phyloP scores from a whole-genome alignment of 53 echinoderm and acorn worm species.

The Actinopyga echinites region DNA sequence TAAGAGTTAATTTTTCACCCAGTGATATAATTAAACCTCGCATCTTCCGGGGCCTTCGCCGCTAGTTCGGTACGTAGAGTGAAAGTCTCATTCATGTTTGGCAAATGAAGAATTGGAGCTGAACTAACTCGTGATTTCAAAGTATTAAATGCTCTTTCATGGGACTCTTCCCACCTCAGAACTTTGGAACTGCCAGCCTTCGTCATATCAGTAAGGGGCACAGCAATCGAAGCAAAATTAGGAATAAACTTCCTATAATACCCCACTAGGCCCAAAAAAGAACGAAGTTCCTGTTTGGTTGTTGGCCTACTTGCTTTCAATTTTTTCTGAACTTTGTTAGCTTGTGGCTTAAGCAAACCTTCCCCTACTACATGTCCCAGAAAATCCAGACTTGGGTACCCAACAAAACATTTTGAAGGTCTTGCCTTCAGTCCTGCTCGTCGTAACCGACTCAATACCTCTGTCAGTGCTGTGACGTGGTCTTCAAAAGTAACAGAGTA shows the following conservation, averaged over 20 bases:
- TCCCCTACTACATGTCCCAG: slow-evolving; percentile 57
- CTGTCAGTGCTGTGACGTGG: slow-evolving; percentile 13
- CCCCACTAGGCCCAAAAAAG: slow-evolving; percentile 36
- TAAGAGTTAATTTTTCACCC: too few species aligned
- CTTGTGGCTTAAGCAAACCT: slow-evolving; percentile 35
- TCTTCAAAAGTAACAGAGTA: slow-evolving; percentile 57
- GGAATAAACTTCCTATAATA: slow-evolving; percentile 57
- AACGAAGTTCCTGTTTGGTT: slow-evolving; percentile 55
- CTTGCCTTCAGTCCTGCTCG: slow-evolving; percentile 61
- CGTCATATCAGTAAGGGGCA: slow-evolving; percentile 59
- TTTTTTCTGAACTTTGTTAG: slow-evolving; percentile 34
- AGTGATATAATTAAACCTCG: not conserved
- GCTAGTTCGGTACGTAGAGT: slow-evolving; percentile 23
- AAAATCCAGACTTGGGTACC: slow-evolving; percentile 56
- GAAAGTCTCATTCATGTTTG: not conserved
- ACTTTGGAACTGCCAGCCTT: slow-evolving; percentile 31
- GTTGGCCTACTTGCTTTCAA: slow-evolving; percentile 24
- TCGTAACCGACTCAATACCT: slow-evolving; percentile 36
- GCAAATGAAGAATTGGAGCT: slow-evolving; percentile 14
- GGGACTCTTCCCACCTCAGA: slow-evolving; percentile 22
- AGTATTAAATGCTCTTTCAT: slow-evolving; percentile 23
- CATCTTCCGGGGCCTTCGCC: slow-evolving; percentile 20
- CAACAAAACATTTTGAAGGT: slow-evolving; percentile 56
- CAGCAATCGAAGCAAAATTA: slow-evolving; percentile 53
- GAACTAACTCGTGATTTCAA: not conserved